Conservation (phyloP, 2,797 vertebrate genomes). For the Artibeus lituratus region DNA sequence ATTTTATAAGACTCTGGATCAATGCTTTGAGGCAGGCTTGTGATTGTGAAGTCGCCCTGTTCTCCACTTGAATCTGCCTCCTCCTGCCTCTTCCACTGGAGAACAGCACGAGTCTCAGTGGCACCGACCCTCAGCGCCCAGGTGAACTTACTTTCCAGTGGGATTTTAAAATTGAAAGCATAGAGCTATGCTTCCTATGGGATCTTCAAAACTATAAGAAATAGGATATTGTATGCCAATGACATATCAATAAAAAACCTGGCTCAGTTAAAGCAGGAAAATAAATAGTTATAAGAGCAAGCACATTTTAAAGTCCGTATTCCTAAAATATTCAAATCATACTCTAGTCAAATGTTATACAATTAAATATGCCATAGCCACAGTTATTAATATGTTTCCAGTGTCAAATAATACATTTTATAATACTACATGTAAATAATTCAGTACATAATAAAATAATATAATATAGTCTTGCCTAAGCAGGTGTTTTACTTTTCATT, state of each 20-base stretch:
- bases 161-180: background rate
- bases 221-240: background rate
- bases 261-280: background rate
- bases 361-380: background rate
- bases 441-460: background rate
- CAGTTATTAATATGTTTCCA: background rate
- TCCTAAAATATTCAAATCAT: background rate
- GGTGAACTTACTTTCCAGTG: background rate
- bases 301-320: background rate
- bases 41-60: background rate
- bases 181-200: background rate
- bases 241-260: background rate
- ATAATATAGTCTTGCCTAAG: background rate
- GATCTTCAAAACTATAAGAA: background rate
- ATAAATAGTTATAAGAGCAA: background rate
- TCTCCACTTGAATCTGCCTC: background rate
- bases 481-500: background rate
- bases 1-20: background rate
- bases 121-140: background rate
- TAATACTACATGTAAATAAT: background rate
- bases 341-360: background rate
- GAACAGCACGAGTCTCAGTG: background rate
- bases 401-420: background rate
- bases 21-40: background rate
- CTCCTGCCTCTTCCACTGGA: background rate